Evolutionary conservation across 2,797 vertebrate species (phyloP), one percentile per base, ranked within the genome.

Genomic region (Takifugu ocellatus): DNA sequence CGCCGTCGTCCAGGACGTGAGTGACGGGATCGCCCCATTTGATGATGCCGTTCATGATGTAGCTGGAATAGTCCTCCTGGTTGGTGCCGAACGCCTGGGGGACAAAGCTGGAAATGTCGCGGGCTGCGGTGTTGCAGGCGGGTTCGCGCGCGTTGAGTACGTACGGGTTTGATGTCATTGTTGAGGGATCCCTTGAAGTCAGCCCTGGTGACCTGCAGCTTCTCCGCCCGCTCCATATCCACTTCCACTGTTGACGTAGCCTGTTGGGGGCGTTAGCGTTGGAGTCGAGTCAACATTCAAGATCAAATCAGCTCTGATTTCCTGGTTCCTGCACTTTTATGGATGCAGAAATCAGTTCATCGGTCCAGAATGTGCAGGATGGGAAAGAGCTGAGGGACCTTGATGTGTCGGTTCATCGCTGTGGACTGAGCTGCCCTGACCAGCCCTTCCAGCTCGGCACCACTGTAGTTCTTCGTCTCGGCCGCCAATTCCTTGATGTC

Each of bases 331-430:
- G 21, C 21, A 21, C 21, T 21, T 21, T 21, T 21, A 21, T 21
- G 9, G 31, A 33, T 33, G 8, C 9, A 33, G 31, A 33, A 33
- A 33, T 33, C 1, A 33, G 31, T 21, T 21, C 21, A 21, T 21
- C 21, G 21, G 21, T 33, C 31, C 31, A 10, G 1, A 1, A 33
- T 33, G 7, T 33, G 10, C 31, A 33, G 9, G 2, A 33, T 10
- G 31, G 2, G 10, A 33, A 5, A 33, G 31, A 33, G 31, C 31
- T 33, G 31, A 43, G 11, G 43, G 70, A 98, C 97, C 95, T 99
- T 98, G 72, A 99, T 99, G 82, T 97, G 97, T 21, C 97, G 92
- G 89, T 98, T 98, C 97, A 99, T 99, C 60, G 97, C 97, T 0
- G 97, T 98, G 54, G 96, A 98, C 77, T 98, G 96, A 0, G 97